phyloP scores from a whole-genome alignment of 2,888 invertebrate species.

The Platycheirus albimanus region DNA sequence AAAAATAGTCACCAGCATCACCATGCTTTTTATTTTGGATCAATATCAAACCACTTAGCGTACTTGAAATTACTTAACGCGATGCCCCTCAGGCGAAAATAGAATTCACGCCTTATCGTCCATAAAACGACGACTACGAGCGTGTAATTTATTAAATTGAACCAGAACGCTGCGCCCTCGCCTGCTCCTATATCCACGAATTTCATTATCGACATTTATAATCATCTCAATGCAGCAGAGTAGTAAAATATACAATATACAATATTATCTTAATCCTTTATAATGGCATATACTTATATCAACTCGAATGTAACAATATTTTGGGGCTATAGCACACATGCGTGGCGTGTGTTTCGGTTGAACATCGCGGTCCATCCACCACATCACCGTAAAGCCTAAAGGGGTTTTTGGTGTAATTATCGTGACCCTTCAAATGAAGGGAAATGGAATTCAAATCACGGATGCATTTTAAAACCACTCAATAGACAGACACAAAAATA shows the following conservation, averaged over 20 bases:
- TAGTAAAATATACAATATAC: not conserved
- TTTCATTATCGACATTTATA: not conserved
- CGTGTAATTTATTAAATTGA: conserved; percentile 2
- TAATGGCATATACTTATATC: conserved; percentile 36
- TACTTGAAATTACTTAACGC: conserved; percentile 36
- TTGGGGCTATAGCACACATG: not conserved
- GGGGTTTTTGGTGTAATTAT: conserved; percentile 24
- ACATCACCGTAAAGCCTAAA: no score
- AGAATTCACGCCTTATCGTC: not conserved
- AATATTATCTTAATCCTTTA: conserved; percentile 37
- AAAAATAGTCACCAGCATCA: conserved; percentile 15
- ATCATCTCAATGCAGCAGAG: not conserved
- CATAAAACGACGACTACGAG: not conserved
- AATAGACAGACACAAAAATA: not conserved
- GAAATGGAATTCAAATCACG: conserved; percentile 45
- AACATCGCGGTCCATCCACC: conserved; percentile 1
- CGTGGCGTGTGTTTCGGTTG: conserved; percentile 16
- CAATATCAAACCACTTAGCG: conserved; percentile 44
- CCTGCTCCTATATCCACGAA: not conserved
- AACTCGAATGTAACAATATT: no score
- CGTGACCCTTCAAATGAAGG: not conserved
- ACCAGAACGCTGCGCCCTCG: conserved; percentile 20
- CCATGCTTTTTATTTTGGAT: not conserved
- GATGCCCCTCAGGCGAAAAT: conserved; percentile 19
- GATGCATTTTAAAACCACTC: conserved; percentile 36